Conservation (phyloP, 2,797 vertebrate genomes). For the Erpetoichthys calabaricus region DNA sequence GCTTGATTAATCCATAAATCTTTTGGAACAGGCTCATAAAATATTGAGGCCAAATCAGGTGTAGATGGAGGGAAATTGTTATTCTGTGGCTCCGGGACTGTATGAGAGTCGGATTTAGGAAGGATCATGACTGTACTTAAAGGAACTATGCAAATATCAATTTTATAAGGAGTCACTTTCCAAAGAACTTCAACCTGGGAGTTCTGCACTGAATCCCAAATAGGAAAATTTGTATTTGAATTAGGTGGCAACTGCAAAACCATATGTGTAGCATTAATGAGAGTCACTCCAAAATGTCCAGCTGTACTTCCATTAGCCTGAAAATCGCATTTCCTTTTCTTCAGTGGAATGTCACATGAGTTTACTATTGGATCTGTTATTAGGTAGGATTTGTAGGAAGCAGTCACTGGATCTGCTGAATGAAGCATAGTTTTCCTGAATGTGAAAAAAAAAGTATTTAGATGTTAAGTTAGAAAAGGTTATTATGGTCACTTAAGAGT, state of each 20-base stretch:
- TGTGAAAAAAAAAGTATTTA: slow-evolving; percentile 2
- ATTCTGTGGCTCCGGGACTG: not conserved
- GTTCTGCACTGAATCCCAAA: slow-evolving; percentile 29
- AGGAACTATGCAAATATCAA: slow-evolving; percentile 23
- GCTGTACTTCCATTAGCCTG: not conserved
- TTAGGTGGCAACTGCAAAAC: slow-evolving; percentile 23
- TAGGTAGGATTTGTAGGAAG: slow-evolving; percentile 1
- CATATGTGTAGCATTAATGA: slow-evolving; percentile 15
- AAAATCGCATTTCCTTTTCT: slow-evolving; percentile 17
- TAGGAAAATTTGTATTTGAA: slow-evolving; percentile 23
- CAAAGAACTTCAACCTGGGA: slow-evolving; percentile 21
- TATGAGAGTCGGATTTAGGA: not conserved
- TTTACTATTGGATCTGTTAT: slow-evolving; percentile 16
- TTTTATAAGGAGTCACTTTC: slow-evolving; percentile 26
- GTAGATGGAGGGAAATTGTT: slow-evolving; percentile 1
- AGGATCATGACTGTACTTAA: not conserved
- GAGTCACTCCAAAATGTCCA: slow-evolving; percentile 5
- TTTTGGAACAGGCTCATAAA: not conserved
- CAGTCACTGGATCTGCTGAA: not conserved
- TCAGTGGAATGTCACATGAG: slow-evolving; percentile 3
- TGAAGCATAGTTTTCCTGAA: not conserved
- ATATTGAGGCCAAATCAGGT: not conserved
- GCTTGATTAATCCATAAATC: slow-evolving; percentile 12
- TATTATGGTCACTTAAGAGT: too few species aligned
- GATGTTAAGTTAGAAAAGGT: too few species aligned